Percentiles rank a stretch among this genome's conserved stretches.
These are phyloP conservation scores for Deilephila porcellus DNA, from an alignment of 2,888 invertebrate species.

Conservation along the genomic window DNA sequence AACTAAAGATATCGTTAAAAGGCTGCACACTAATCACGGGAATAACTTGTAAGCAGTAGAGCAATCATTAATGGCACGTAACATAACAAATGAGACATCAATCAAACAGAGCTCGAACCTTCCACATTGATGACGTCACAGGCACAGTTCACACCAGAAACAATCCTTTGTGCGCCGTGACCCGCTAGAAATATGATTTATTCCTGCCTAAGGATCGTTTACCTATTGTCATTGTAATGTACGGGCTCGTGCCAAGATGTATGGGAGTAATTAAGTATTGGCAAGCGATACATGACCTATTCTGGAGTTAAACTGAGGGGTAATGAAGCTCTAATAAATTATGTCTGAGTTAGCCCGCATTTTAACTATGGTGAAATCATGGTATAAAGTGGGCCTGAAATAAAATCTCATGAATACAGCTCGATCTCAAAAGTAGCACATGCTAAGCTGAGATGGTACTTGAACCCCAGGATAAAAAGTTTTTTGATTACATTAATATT, in stretches of 20 bases:
- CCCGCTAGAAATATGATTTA: slow-evolving; percentile 17
- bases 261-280: slow-evolving; percentile 22
- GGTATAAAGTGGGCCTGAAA: too few species aligned
- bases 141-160: slow-evolving; percentile 5
- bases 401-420: not conserved
- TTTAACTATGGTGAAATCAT: not conserved
- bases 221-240: slow-evolving; percentile 23
- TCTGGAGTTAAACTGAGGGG: not conserved
- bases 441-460: not conserved
- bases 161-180: slow-evolving; percentile 26
- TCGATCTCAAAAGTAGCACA: not conserved
- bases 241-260: not conserved
- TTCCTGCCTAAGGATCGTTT: not conserved
- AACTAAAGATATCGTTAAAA: not conserved
- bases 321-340: not conserved
- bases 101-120: slow-evolving; percentile 13
- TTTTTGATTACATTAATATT: not conserved
- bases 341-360: not conserved
- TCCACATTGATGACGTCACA: not conserved
- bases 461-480: not conserved
- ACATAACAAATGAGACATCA: slow-evolving; percentile 20
- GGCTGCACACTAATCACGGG: not conserved
- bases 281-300: not conserved
- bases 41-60: not conserved
- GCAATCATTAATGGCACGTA: slow-evolving; percentile 18